Conservation (phyloP, 2,888 invertebrate genomes). For the Ischnus inquisitorius region DNA sequence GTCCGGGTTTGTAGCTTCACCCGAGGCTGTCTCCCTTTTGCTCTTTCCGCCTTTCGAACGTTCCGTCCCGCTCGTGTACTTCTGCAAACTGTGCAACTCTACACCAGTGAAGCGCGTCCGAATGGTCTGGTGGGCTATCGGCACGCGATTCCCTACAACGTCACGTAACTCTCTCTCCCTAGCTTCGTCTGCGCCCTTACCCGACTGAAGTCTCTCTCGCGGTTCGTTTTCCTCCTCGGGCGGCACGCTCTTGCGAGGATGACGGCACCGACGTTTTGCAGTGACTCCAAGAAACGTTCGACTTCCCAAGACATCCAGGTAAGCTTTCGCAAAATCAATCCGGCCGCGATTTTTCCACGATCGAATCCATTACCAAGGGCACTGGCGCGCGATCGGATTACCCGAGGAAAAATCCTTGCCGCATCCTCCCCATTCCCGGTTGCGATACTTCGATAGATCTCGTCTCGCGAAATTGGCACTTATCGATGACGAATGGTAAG, state of each 20-base stretch:
- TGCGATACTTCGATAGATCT: slow-evolving; percentile 3
- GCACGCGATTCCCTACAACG: slow-evolving; percentile 76
- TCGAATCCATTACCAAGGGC: not conserved
- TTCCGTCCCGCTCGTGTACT: slow-evolving; percentile 46
- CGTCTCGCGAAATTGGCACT: slow-evolving; percentile 1
- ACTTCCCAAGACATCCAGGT: not conserved
- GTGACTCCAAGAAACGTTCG: not conserved
- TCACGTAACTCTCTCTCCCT: slow-evolving; percentile 77
- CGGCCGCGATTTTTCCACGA: not conserved
- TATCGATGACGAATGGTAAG: not conserved
- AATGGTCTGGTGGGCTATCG: slow-evolving; percentile 58
- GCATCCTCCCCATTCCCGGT: not conserved
- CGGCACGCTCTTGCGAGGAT: slow-evolving; percentile 10
- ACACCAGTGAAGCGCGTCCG: slow-evolving; percentile 45
- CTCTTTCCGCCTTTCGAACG: slow-evolving; percentile 31
- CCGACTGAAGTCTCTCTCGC: slow-evolving; percentile 21
- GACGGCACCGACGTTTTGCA: not conserved
- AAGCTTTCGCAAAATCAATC: slow-evolving; percentile 32
- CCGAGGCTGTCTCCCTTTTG: slow-evolving; percentile 56
- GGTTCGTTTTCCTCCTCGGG: slow-evolving; percentile 20
- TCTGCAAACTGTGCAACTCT: slow-evolving; percentile 35
- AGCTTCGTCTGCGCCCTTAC: slow-evolving; percentile 20
- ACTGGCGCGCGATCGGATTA: not conserved
- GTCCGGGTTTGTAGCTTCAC: slow-evolving; percentile 30
- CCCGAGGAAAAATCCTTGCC: too few species aligned